Evolutionary conservation across 1,140 invertebrate genomes (phyloP), one percentile per base, ranked within the genome.

Genomic region (Lepidotrigona ventralis): DNA sequence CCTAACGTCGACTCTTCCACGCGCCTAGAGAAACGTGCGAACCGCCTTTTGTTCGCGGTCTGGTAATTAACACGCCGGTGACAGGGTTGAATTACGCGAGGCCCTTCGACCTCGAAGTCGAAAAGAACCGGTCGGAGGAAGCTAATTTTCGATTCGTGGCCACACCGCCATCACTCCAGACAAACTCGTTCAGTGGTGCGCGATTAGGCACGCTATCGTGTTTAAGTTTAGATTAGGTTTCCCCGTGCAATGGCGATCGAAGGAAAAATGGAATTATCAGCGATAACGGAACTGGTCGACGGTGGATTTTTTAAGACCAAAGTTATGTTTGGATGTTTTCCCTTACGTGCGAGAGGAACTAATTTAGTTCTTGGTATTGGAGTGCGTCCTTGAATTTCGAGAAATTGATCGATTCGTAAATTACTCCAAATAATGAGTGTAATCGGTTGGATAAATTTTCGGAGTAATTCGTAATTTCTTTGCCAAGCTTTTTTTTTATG

Each of bases 71-170:
- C 26, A 29, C 26, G 51, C 29, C 53, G 17, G 23, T 26, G 82
- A 58, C 56, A 66, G 73, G 73, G 79, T 60, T 64, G 79, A 54
- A 80, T 80, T 71, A 60, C 64, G 53, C 56, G 77, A 26, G 19
- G 29, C 33, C 56, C 56, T 75, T 1, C 56, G 60, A 56, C 33
- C 3, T 46, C 5, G 14, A 71, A 29, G 63, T 2, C 14, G 53
- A 6, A 19, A 15, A 9, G 26, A 29, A 29, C 11, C 39, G 8
- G 39, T 8, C 23, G 21, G 21, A 68, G 64, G 15, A 26, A 60
- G 72, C 39, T 46, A 80, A 46, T 33, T 60, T 39, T 71, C 70
- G 51, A 56, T 75, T 29, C 26, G 11, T 17, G 54, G 26, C 71
- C 46, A n/a, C n/a, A 46, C 11, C 26, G 56, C n/a, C n/a, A n/a